These are phyloP conservation scores for Phoeniculus purpureus DNA, from an alignment of 2,797 vertebrate genomes.

Conservation along the genomic window DNA sequence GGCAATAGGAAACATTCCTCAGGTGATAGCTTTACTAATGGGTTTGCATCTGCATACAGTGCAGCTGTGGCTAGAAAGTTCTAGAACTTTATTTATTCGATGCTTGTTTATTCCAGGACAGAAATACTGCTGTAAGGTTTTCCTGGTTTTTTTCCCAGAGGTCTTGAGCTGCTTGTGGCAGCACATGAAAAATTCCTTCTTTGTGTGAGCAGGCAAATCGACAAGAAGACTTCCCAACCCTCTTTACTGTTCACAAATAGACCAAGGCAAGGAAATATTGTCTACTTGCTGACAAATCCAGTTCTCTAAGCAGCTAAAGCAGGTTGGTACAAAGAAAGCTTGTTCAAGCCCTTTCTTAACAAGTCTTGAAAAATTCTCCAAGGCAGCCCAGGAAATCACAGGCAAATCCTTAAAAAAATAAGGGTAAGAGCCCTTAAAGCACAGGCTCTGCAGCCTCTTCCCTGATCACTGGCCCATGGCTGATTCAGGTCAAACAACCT, in stretches of 20 bases:
- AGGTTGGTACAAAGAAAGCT: background rate
- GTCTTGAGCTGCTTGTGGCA: background rate
- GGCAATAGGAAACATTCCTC: conserved; percentile 35
- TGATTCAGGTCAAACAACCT: background rate
- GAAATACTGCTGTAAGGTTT: background rate
- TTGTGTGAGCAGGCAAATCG: background rate
- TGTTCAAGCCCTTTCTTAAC: background rate
- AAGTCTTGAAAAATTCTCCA: background rate
- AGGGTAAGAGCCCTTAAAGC: background rate
- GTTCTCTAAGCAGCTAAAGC: background rate
- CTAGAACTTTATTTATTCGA: background rate
- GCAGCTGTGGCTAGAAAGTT: background rate
- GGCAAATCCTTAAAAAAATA: background rate
- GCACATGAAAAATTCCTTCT: background rate
- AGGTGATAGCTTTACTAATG: conserved; percentile 46
- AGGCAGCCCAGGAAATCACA: background rate
- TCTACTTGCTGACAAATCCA: background rate
- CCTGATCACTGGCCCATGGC: too few species aligned
- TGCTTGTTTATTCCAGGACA: background rate
- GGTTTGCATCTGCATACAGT: conserved; percentile 9
- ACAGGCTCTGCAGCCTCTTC: background rate
- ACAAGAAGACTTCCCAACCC: background rate
- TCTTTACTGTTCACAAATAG: background rate
- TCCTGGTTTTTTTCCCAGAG: background rate
- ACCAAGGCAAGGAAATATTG: background rate